phyloP scores from a whole-genome alignment of 2,797 vertebrate genomes.

The Tokudaia muenninki region DNA sequence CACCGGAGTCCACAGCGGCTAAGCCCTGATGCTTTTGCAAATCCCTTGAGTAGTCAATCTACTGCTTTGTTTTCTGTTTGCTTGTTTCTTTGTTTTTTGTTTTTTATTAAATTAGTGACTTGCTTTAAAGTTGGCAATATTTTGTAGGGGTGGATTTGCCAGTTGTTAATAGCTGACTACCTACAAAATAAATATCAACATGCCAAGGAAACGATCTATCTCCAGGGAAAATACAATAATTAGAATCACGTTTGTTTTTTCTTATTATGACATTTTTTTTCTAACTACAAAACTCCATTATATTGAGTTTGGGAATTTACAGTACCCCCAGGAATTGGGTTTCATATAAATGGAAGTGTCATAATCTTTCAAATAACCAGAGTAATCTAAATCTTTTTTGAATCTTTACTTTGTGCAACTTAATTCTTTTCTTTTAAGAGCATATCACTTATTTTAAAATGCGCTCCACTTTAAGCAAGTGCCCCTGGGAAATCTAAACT shows the following conservation, averaged over 20 bases:
- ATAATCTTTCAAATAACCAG: conserved; percentile 42
- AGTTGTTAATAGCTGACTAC: conserved; percentile 62
- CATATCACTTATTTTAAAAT: conserved; percentile 59
- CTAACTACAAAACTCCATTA: conserved; percentile 47
- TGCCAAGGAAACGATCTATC: conserved; percentile 21
- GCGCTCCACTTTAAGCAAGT: conserved; percentile 61
- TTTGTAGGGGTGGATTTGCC: background rate
- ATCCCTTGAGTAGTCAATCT: background rate
- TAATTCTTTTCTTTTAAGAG: conserved; percentile 65
- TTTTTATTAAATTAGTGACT: background rate
- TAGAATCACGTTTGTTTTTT: conserved; percentile 29
- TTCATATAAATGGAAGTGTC: conserved; percentile 51
- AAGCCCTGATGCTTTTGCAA: conserved; percentile 49
- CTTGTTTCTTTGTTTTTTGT: background rate
- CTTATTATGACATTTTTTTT: conserved; percentile 41
- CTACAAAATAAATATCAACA: conserved; percentile 67
- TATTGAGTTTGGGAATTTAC: conserved; percentile 55
- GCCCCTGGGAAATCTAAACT: conserved; percentile 51
- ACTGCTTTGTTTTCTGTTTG: background rate
- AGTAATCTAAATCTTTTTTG: conserved; percentile 40
- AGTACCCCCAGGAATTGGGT: conserved; percentile 29
- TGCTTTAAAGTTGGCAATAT: conserved; percentile 56
- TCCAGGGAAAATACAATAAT: conserved; percentile 48
- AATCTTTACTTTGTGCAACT: conserved; percentile 60
- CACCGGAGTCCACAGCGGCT: conserved; percentile 23